Percentiles rank a stretch among this genome's conserved stretches.
Conservation (phyloP, 2,113 vertebrate species). For the Xiphophorus maculatus region DNA sequence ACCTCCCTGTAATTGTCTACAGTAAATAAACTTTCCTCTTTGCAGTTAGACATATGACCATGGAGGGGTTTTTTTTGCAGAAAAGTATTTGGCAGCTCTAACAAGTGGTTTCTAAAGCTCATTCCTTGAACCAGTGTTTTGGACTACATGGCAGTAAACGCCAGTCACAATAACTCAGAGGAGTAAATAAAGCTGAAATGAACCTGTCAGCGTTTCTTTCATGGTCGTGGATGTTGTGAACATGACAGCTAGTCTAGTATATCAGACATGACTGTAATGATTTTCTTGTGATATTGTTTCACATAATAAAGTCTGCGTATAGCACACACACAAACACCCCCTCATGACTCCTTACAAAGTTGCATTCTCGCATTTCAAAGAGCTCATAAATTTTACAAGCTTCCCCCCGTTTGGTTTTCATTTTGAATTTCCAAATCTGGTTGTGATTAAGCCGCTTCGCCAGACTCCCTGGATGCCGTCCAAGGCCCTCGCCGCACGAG, state of each 20-base stretch:
- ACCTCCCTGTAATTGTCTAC: background rate
- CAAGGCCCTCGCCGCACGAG: slow-evolving; percentile 60
- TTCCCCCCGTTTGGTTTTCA: slow-evolving; percentile 70
- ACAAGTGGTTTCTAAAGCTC: background rate
- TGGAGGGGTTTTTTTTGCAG: background rate
- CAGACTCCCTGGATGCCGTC: slow-evolving; percentile 64
- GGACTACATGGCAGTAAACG: background rate
- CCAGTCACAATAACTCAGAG: slow-evolving; percentile 13
- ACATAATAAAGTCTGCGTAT: slow-evolving; percentile 44
- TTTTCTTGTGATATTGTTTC: slow-evolving; percentile 53
- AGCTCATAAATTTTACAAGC: slow-evolving; percentile 75
- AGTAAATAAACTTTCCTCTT: background rate
- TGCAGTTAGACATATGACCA: background rate
- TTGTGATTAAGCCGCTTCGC: slow-evolving; percentile 77
- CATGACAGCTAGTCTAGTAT: slow-evolving; percentile 40
- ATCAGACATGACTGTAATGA: slow-evolving; percentile 63
- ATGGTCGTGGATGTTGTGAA: slow-evolving; percentile 13
- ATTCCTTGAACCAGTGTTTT: background rate
- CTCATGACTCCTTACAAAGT: slow-evolving; percentile 23
- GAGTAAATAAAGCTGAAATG: slow-evolving; percentile 45
- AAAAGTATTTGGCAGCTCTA: background rate
- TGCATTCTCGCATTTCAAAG: slow-evolving; percentile 64
- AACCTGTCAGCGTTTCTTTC: slow-evolving; percentile 44
- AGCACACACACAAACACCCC: slow-evolving; percentile 4
- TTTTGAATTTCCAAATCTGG: slow-evolving; percentile 78